Evolutionary conservation across 2,113 vertebrate genomes (phyloP), one percentile per base, ranked within the genome.

Genomic region (Plestiodon gilberti): DNA sequence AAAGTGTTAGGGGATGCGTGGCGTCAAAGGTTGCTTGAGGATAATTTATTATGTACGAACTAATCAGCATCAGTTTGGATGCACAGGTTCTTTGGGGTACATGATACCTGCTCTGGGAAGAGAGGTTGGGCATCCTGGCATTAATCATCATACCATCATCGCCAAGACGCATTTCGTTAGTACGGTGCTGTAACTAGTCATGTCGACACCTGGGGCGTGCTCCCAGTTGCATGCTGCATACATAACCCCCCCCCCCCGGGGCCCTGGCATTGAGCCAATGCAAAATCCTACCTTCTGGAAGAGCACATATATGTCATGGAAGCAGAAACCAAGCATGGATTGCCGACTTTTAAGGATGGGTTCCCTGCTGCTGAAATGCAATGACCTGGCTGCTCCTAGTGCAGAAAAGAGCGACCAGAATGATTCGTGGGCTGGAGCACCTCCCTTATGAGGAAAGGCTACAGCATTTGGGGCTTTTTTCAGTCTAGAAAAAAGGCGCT

Each of bases 11-110:
- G 81, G 89, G 94, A 93, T 91, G 87, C 89, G 91, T 88, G 84
- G 87, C 89, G 84, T 88, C 89, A 93, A 89, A 95, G 95, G 94
- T 95, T 94, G 88, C 92, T 93, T 92, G 90, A 80, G 91, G 89
- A 90, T 95, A 95, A 95, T 94, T 93, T 92, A 93, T 94, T 93
- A 94, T 92, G 89, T 87, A 91, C 84, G 80, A 86, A 85, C 87
- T 92, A 88, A 94, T 94, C 93, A 94, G 87, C 87, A 23, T 69
- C 2, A 15, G 69, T 91, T 85, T 82, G 75, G 43, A 48, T 75
- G n/a, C 35, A 20, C 15, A 20, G 25, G 40, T 73, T 62, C 6
- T 61, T 61, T 48, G 55, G 28, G 67, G 55, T 17, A 35, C 6
- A 43, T 33, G 40, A 75, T 87, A 65, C 78, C 70, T 87, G 70